Conservation (phyloP, 2,113 vertebrate genomes). For the Lucifuga dentata region DNA sequence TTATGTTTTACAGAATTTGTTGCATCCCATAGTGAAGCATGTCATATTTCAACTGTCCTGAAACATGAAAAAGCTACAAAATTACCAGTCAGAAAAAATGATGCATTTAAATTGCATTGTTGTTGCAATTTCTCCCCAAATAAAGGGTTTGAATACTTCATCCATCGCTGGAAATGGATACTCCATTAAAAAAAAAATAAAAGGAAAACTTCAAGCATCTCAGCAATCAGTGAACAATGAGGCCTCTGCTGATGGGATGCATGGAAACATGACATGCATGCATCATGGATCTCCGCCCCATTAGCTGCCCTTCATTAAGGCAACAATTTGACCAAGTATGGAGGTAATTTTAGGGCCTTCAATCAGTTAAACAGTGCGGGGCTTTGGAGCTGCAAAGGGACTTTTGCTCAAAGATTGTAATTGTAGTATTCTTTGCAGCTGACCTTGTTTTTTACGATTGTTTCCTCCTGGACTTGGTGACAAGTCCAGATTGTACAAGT, state of each 20-base stretch:
- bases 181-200: slow-evolving; percentile 5
- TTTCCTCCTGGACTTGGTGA: too few species aligned
- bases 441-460: neutral
- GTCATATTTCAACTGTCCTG: too few species aligned
- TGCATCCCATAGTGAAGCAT: too few species aligned
- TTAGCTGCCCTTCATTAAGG: slow-evolving; percentile 64
- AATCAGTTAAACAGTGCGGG: slow-evolving; percentile 37
- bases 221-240: neutral
- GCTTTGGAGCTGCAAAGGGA: slow-evolving; percentile 5
- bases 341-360: slow-evolving; percentile 56
- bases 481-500: too few species aligned
- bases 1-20: too few species aligned
- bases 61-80: too few species aligned
- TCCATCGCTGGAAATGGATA: too few species aligned
- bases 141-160: too few species aligned
- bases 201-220: neutral
- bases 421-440: neutral
- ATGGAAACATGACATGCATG: slow-evolving; percentile 48
- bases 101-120: too few species aligned
- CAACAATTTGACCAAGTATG: slow-evolving; percentile 61
- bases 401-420: slow-evolving; percentile 19
- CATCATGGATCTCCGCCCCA: slow-evolving; percentile 61
- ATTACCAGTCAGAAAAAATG: too few species aligned
- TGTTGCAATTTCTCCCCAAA: too few species aligned
- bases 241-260: slow-evolving; percentile 29